phyloP scores from a whole-genome alignment of 2,888 invertebrate species.

The Xestia xanthographa region DNA sequence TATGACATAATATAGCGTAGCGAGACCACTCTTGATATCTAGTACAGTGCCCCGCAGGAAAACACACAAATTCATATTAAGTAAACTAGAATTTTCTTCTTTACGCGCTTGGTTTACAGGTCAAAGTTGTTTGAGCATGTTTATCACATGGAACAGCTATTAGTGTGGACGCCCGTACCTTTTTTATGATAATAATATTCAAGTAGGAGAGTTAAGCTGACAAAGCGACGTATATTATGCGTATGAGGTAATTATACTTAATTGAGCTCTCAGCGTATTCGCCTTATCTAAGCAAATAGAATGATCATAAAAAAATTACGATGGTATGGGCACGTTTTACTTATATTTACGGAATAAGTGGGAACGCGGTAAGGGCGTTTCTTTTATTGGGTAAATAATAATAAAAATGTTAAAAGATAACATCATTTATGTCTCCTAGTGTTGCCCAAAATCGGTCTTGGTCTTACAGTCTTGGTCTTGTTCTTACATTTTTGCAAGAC shows the following conservation, averaged over 20 bases:
- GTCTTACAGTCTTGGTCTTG: too few species aligned
- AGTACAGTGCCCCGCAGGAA: constrained; percentile 51
- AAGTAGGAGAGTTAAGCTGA: constrained; percentile 63
- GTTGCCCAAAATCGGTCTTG: too few species aligned
- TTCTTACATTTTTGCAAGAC: too few species aligned
- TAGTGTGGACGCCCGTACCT: constrained; percentile 61
- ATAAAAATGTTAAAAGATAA: constrained; percentile 1
- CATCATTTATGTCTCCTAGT: neutral
- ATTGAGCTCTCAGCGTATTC: constrained; percentile 39
- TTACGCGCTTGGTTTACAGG: constrained; percentile 48
- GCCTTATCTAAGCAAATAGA: constrained; percentile 32
- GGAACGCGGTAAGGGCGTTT: neutral
- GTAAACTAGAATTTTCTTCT: constrained; percentile 45
- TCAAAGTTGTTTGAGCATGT: constrained; percentile 45
- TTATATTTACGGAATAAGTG: neutral
- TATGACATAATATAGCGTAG: constrained; percentile 63
- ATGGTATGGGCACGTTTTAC: neutral
- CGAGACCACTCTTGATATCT: constrained; percentile 62
- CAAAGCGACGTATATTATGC: constrained; percentile 62
- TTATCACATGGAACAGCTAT: constrained; percentile 53
- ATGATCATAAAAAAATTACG: constrained; percentile 29
- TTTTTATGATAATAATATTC: constrained; percentile 71
- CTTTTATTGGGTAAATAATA: constrained; percentile 4
- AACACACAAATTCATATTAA: constrained; percentile 55
- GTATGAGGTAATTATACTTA: constrained; percentile 56